Evolutionary conservation across 2,888 invertebrate species (phyloP).

Genomic region (Pharmacophagus antenor): DNA sequence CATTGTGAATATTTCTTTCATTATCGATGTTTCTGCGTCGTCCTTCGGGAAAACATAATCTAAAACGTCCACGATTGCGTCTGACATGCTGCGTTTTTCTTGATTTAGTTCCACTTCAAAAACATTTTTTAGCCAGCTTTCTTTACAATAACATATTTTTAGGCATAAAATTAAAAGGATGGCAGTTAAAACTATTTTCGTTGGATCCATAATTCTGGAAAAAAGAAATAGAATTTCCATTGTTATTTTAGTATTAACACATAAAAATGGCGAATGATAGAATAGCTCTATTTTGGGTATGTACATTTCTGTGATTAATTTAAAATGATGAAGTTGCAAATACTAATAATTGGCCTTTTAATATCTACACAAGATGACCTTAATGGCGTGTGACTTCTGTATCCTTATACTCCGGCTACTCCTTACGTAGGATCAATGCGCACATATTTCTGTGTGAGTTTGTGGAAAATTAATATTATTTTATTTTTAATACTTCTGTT

Average conservation of each 20-base stretch:
- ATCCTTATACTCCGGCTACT: too few species aligned
- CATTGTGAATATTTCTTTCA: slow-evolving; percentile 61
- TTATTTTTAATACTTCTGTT: too few species aligned
- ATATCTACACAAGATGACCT: too few species aligned
- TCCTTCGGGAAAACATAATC: slow-evolving; percentile 64
- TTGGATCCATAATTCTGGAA: slow-evolving; percentile 46
- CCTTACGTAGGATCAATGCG: too few species aligned
- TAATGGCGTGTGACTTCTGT: too few species aligned
- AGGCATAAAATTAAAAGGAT: slow-evolving; percentile 38
- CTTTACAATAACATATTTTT: slow-evolving; percentile 39
- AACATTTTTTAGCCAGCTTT: slow-evolving; percentile 38
- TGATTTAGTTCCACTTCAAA: slow-evolving; percentile 32
- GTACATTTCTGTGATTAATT: too few species aligned
- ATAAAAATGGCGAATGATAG: not conserved
- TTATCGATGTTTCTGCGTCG: slow-evolving; percentile 55
- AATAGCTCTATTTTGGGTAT: too few species aligned
- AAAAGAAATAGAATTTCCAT: slow-evolving; percentile 15
- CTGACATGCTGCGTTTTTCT: slow-evolving; percentile 53
- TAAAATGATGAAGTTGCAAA: too few species aligned
- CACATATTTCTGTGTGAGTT: too few species aligned
- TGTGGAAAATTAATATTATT: too few species aligned
- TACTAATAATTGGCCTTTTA: too few species aligned
- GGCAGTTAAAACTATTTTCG: slow-evolving; percentile 33
- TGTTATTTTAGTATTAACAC: not conserved
- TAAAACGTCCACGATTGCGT: slow-evolving; percentile 54